These are phyloP conservation scores for Gobio occitaniae DNA, from an alignment of 2,797 vertebrate species.

Conservation along the genomic window DNA sequence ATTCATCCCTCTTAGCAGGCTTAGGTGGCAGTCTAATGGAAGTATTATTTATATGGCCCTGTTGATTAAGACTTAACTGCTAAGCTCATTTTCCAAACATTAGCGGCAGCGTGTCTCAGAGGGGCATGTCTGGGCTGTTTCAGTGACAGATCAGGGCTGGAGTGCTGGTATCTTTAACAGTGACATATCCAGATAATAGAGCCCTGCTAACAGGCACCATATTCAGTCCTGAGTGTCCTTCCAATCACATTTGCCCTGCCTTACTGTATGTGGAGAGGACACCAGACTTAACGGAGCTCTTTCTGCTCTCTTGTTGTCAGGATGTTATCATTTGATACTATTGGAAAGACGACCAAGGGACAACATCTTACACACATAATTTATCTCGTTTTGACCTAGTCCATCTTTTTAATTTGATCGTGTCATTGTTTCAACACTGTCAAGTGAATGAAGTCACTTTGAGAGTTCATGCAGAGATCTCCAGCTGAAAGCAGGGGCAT, in stretches of 20 bases:
- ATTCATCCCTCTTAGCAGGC: constrained; percentile 58
- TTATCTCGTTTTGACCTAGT: neutral
- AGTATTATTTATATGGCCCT: constrained; percentile 59
- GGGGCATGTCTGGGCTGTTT: constrained; percentile 58
- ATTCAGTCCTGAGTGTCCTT: constrained; percentile 40
- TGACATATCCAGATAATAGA: constrained; percentile 66
- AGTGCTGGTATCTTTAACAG: constrained; percentile 64
- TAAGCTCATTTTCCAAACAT: constrained; percentile 64
- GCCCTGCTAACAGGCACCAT: constrained; percentile 56
- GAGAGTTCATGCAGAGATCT: constrained; percentile 31
- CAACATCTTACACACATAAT: neutral
- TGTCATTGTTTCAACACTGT: constrained; percentile 32
- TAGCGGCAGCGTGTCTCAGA: constrained; percentile 56
- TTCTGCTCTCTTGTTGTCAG: constrained; percentile 5
- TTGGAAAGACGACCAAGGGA: neutral
- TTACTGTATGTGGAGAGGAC: neutral
- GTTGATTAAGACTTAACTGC: constrained; percentile 60
- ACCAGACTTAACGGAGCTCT: neutral
- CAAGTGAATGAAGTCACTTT: constrained; percentile 46
- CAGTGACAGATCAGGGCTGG: constrained; percentile 61
- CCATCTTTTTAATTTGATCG: constrained; percentile 38
- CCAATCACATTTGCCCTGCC: constrained; percentile 19
- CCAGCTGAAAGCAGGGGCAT: constrained; percentile 40
- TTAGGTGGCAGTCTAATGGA: constrained; percentile 61
- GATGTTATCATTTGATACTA: constrained; percentile 7